Evolutionary conservation across 2,113 vertebrate genomes (phyloP).

Genomic region (Gymnocephalus cernua): DNA sequence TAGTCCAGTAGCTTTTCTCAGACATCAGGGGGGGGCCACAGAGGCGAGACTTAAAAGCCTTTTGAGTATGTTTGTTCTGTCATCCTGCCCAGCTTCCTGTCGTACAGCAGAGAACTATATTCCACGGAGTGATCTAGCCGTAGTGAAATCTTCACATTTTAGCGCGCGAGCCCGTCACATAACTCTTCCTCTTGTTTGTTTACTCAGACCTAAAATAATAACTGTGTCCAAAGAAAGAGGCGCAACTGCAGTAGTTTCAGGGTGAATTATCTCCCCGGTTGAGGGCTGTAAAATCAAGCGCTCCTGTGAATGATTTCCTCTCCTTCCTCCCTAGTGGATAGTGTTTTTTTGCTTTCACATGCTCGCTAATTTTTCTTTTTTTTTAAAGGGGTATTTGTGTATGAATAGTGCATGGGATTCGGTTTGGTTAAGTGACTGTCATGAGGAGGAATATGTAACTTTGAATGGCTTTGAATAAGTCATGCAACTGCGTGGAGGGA

Average conservation of each 20-base stretch:
- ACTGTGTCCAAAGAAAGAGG: slow-evolving; percentile 61
- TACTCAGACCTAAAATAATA: slow-evolving; percentile 73
- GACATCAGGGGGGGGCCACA: slow-evolving; percentile 38
- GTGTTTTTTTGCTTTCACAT: slow-evolving; percentile 38
- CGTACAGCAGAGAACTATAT: slow-evolving; percentile 56
- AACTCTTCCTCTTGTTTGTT: slow-evolving; percentile 76
- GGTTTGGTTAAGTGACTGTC: neutral
- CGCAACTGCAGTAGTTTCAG: slow-evolving; percentile 58
- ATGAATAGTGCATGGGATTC: slow-evolving; percentile 33
- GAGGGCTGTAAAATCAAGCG: slow-evolving; percentile 71
- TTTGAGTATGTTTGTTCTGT: slow-evolving; percentile 80
- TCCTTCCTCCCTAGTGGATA: slow-evolving; percentile 46
- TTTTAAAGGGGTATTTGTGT: slow-evolving; percentile 26
- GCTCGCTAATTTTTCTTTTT: slow-evolving; percentile 42
- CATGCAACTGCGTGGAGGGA: neutral
- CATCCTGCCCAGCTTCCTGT: slow-evolving; percentile 63
- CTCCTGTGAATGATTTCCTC: slow-evolving; percentile 74
- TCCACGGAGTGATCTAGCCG: slow-evolving; percentile 68
- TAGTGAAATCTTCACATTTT: slow-evolving; percentile 59
- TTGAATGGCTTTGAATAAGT: slow-evolving; percentile 1
- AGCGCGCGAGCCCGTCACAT: slow-evolving; percentile 59
- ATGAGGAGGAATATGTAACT: neutral
- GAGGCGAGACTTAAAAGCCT: no score
- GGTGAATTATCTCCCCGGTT: slow-evolving; percentile 66
- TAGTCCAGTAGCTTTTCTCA: slow-evolving; percentile 73